Evolutionary conservation across 2,888 invertebrate species (phyloP).

Genomic region (Hydroisotoma schaefferi): DNA sequence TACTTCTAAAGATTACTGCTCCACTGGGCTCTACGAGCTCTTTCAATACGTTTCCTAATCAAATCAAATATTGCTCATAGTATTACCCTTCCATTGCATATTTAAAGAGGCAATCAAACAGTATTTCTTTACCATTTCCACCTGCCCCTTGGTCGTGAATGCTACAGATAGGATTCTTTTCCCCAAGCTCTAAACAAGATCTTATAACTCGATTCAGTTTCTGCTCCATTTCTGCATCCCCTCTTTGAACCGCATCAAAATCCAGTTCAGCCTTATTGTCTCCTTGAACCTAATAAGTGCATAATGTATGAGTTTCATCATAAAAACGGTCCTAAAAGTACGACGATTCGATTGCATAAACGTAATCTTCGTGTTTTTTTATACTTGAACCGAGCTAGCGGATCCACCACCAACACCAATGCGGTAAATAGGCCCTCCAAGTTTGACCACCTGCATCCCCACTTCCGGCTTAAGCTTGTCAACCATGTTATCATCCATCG

Average conservation of each 20-base stretch:
- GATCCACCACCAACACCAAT: slow-evolving; percentile 99
- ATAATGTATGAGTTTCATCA: too few species aligned
- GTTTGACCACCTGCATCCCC: slow-evolving; percentile 88
- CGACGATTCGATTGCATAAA: too few species aligned
- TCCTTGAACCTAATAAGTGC: slow-evolving; percentile 70
- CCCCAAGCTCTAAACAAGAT: slow-evolving; percentile 79
- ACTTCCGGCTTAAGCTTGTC: slow-evolving; percentile 68
- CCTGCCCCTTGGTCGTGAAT: slow-evolving; percentile 99
- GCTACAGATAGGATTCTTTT: slow-evolving; percentile 81
- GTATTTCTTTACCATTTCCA: slow-evolving; percentile 66
- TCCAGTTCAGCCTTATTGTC: slow-evolving; percentile 80
- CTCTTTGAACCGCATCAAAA: slow-evolving; percentile 94
- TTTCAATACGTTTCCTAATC: slow-evolving; percentile 83
- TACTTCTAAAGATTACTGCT: slow-evolving; percentile 79
- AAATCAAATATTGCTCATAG: neutral
- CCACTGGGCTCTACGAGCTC: slow-evolving; percentile 94
- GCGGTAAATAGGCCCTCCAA: slow-evolving; percentile 95
- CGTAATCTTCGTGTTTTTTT: neutral
- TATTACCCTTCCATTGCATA: neutral
- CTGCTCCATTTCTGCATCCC: slow-evolving; percentile 98
- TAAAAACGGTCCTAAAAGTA: neutral
- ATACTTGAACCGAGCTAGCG: slow-evolving; percentile 83
- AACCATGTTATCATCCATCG: slow-evolving; percentile 77
- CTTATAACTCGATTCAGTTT: slow-evolving; percentile 90
- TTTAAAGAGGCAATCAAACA: neutral